Evolutionary conservation across 2,888 invertebrate genomes (phyloP), one percentile per base, ranked within the genome.

Genomic region (Lingula anatina): DNA sequence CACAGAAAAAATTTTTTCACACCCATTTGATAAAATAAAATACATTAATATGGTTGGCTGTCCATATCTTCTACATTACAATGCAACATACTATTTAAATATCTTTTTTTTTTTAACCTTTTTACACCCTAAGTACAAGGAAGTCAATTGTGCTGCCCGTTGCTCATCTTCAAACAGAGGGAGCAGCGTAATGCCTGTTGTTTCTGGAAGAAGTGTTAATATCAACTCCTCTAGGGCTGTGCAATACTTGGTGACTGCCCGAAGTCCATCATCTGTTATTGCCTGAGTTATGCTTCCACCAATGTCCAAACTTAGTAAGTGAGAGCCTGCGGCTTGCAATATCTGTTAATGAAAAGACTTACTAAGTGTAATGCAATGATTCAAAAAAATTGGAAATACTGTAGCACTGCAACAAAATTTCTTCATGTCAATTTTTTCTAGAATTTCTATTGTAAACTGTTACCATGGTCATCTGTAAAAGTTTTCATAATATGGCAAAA

Each of bases 181-280:
- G 5, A 60, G 37, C 18, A 71, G 59, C 2, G 64, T 55, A 2
- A 44, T 35, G 18, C 68, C 62, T 0, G 65, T 65, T 12, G 67
- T 46, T 5, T 59, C 50, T 21, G 56, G 51, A 37, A 69, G 55
- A 35, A 70, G 57, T 46, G 65, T 65, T 20, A 73, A 51, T 25
- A 56, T 55, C 1, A 73, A 51, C 3, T 56, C 55, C 42, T 65
- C 60, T 15, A 73, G 59, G 5, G 50, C 55, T 4, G 24, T 46
- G 48, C 73, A 73, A 55, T 64, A 60, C 31, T 55, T 52, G 18
- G 62, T 37, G 3, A 73, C 55, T 7, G 66, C 56, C 18, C 49
- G 44, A 9, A 72, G 48, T 7, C 70, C 68, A n/a, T 55, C 54
- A 42, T 73, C 71, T 15, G 69, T 67, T 35, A 72, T 48, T 20